These are phyloP conservation scores for Cirrhinus molitorella DNA, from an alignment of 2,797 vertebrate species.

Conservation along the genomic window DNA sequence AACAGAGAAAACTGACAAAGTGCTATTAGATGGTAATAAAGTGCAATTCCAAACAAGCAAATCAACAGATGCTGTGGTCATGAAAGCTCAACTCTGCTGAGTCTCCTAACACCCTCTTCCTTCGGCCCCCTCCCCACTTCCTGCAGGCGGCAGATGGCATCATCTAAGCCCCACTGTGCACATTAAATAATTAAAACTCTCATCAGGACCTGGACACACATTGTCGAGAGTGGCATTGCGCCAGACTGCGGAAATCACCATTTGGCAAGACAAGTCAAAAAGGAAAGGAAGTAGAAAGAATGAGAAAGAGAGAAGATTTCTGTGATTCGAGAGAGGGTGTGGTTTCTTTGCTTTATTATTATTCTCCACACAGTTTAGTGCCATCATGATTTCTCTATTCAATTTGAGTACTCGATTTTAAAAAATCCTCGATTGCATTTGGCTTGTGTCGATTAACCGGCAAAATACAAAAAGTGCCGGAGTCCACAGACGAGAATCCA, in stretches of 20 bases:
- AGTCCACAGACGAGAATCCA: no score
- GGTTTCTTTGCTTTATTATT: no score
- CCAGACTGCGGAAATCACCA: conserved; percentile 66
- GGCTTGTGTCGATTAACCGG: no score
- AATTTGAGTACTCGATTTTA: no score
- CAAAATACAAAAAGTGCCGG: no score
- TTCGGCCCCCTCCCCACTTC: conserved; percentile 65
- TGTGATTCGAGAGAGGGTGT: conserved; percentile 60
- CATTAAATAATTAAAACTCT: conserved; percentile 85
- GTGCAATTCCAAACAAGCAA: conserved; percentile 53
- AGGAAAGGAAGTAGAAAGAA: conserved; percentile 29
- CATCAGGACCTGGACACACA: conserved; percentile 78
- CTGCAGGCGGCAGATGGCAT: conserved; percentile 77
- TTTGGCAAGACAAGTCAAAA: conserved; percentile 64
- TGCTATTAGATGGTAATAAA: conserved; percentile 51
- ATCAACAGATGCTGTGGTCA: conserved; percentile 59
- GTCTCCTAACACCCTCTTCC: conserved; percentile 50
- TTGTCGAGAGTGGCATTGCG: conserved; percentile 73
- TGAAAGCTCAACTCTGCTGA: conserved; percentile 49
- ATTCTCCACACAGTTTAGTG: no score
- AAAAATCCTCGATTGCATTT: no score
- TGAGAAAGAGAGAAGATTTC: conserved; percentile 52
- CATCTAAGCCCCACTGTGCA: conserved; percentile 75
- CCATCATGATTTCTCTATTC: no score
- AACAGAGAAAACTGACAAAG: conserved; percentile 54